phyloP scores from a whole-genome alignment of 2,113 vertebrate genomes.

The Glareola pratincola region DNA sequence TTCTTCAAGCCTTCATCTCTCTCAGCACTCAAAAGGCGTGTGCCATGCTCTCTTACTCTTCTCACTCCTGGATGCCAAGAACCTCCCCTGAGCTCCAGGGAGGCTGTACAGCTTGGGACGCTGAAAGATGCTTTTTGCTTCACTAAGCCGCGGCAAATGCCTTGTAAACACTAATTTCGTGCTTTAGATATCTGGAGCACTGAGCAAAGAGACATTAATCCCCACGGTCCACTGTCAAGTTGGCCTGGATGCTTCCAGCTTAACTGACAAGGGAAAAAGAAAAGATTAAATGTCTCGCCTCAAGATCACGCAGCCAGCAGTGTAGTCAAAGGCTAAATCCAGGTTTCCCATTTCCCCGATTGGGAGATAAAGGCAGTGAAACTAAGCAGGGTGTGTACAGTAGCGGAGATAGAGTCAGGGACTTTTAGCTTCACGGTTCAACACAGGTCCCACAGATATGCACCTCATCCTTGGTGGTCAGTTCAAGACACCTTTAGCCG shows the following conservation, averaged over 20 bases:
- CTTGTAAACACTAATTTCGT: conserved; percentile 13
- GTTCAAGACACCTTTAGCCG: not conserved
- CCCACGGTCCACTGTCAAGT: not conserved
- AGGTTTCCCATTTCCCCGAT: not conserved
- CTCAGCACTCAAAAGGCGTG: not conserved
- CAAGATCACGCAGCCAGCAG: not conserved
- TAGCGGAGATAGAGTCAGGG: not conserved
- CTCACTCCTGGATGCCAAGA: not conserved
- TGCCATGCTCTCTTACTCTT: not conserved
- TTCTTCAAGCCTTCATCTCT: not conserved
- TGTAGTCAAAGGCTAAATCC: not conserved
- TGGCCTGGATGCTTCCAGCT: not conserved
- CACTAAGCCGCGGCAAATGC: not conserved
- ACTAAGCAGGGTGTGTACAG: not conserved
- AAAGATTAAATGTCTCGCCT: conserved; percentile 1
- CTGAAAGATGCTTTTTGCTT: not conserved
- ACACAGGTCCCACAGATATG: not conserved
- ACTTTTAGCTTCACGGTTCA: not conserved
- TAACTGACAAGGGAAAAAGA: not conserved
- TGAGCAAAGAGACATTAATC: conserved; percentile 14
- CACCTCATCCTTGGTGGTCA: not conserved
- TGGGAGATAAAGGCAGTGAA: not conserved
- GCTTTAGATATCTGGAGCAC: conserved; percentile 26
- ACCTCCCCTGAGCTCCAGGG: not conserved
- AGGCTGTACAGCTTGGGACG: not conserved